Conservation (phyloP, 2,888 invertebrate species). For the Melikaiella ostensackeni region DNA sequence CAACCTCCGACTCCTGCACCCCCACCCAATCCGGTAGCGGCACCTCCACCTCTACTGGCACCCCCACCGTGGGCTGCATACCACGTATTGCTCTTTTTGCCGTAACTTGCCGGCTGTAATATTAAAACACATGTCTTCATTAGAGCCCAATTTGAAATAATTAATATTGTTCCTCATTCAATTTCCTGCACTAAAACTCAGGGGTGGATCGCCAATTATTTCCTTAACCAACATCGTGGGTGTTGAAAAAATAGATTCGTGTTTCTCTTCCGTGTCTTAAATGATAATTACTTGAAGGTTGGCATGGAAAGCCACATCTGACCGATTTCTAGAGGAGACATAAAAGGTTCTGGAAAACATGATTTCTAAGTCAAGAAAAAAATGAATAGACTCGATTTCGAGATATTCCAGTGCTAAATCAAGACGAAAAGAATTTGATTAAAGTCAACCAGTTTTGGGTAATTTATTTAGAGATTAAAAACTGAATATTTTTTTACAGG, state of each 20-base stretch:
- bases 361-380: too few species aligned
- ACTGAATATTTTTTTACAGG: too few species aligned
- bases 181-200: neutral
- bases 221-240: neutral
- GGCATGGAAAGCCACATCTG: too few species aligned
- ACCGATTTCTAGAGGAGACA: too few species aligned
- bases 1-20: conserved; percentile 70
- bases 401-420: too few species aligned
- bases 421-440: too few species aligned
- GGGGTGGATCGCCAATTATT: neutral
- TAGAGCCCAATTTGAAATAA: neutral
- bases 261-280: neutral
- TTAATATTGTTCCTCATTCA: neutral
- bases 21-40: conserved; percentile 67
- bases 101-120: conserved; percentile 90
- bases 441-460: too few species aligned
- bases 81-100: conserved; percentile 94
- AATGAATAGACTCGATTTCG: too few species aligned
- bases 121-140: conserved; percentile 40
- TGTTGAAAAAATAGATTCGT: too few species aligned
- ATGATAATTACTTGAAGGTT: neutral
- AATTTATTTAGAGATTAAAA: too few species aligned
- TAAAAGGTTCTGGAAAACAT: too few species aligned
- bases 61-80: conserved; percentile 82
- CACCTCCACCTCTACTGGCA: conserved; percentile 76